phyloP scores from a whole-genome alignment of 1,140 invertebrate genomes.

The Anoplophora glabripennis region DNA sequence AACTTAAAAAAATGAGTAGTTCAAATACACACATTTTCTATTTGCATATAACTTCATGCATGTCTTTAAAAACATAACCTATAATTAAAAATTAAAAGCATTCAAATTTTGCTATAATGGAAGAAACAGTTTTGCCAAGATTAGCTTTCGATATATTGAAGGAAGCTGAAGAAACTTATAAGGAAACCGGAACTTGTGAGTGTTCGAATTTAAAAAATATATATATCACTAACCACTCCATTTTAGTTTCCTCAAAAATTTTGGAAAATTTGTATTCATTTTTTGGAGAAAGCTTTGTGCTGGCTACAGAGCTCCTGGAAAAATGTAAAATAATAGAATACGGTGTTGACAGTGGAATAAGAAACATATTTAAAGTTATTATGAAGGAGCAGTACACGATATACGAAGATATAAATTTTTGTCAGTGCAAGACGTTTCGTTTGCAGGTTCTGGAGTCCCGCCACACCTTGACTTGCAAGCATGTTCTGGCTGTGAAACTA shows the following conservation, averaged over 20 bases:
- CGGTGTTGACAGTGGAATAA: slow-evolving; percentile 40
- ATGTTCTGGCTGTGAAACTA: slow-evolving; percentile 61
- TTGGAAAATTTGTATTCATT: slow-evolving; percentile 55
- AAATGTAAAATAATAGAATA: slow-evolving; percentile 53
- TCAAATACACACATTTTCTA: no score
- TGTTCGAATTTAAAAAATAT: background rate
- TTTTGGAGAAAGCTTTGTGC: slow-evolving; percentile 56
- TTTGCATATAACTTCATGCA: no score
- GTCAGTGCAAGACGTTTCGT: slow-evolving; percentile 58
- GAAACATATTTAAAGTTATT: slow-evolving; percentile 56
- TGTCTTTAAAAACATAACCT: no score
- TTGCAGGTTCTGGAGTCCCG: slow-evolving; percentile 56
- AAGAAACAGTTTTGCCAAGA: slow-evolving; percentile 26
- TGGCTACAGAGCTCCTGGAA: slow-evolving; percentile 60
- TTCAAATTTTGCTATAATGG: no score
- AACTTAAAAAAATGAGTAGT: no score
- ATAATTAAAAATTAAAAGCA: no score
- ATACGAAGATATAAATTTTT: slow-evolving; percentile 62
- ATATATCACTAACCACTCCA: background rate
- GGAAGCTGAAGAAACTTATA: slow-evolving; percentile 26
- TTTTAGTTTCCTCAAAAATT: slow-evolving; percentile 51
- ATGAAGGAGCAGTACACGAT: slow-evolving; percentile 59
- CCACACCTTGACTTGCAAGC: slow-evolving; percentile 60
- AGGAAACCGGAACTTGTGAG: slow-evolving; percentile 22
- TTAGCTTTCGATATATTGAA: slow-evolving; percentile 31